phyloP scores from a whole-genome alignment of 2,888 invertebrate species.

The Heteropelma amictum region DNA sequence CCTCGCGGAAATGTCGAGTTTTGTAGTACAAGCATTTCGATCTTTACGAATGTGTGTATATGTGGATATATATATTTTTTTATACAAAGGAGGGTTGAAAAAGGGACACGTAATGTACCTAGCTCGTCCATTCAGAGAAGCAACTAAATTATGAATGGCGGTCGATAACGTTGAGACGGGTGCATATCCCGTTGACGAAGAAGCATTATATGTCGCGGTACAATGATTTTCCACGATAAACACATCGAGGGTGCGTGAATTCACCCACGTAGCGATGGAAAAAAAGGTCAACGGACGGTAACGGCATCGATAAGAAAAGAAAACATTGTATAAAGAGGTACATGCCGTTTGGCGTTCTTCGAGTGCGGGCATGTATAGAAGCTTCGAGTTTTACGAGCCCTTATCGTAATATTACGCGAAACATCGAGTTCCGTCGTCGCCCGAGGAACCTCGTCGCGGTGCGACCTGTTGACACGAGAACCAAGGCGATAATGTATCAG shows the following conservation, averaged over 20 bases:
- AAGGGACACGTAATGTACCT: slow-evolving; percentile 60
- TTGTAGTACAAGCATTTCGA: no score
- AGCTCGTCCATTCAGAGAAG: slow-evolving; percentile 69
- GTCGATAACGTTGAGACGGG: slow-evolving; percentile 67
- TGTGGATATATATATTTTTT: neutral
- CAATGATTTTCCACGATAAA: slow-evolving; percentile 49
- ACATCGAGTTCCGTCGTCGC: neutral
- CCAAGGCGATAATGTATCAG: neutral
- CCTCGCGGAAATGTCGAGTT: no score
- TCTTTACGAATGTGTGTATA: no score
- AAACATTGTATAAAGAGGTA: slow-evolving; percentile 7
- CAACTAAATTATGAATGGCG: slow-evolving; percentile 76
- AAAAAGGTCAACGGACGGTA: slow-evolving; percentile 26
- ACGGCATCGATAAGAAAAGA: slow-evolving; percentile 27
- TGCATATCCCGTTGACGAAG: slow-evolving; percentile 51
- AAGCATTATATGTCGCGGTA: slow-evolving; percentile 47
- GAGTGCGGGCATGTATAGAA: neutral
- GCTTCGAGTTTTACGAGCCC: neutral
- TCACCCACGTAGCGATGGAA: neutral
- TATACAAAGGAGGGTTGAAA: slow-evolving; percentile 21
- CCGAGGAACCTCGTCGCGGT: neutral
- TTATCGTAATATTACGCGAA: slow-evolving; percentile 9
- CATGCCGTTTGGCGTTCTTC: neutral
- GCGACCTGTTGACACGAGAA: neutral
- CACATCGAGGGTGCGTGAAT: neutral